Evolutionary conservation across 1,140 invertebrate species (phyloP), one percentile per base, ranked within the genome.

Genomic region (Drosophila nasuta): DNA sequence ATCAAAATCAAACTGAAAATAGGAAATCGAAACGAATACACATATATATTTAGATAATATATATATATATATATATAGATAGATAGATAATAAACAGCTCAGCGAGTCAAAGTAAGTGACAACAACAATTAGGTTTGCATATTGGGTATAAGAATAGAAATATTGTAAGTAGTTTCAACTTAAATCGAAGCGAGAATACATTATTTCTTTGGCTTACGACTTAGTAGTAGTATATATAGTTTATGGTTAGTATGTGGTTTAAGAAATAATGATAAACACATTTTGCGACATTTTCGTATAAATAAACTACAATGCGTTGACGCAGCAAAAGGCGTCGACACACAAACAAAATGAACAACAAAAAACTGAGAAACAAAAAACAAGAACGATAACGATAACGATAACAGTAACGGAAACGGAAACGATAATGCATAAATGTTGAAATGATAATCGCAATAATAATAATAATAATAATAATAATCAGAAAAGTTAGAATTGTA

Each of bases 401-500:
- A 76, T 41, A 73, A 82, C 28, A 6, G 35, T 58, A 70, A 52
- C 52, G 49, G 38, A 49, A 71, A 67, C 38, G 30, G 30, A 77
- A 81, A 81, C 71, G 62, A 76, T 30, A 68, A 82, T n/a, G n/a
- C 41, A 71, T 62, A 52, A 82, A 69, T 58, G 59, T 54, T 49
- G 48, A 67, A 79, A 77, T 72, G 64, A 83, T 58, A 72, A 82
- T 51, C 58, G 20, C 20, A 25, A 25, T 25, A 25, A 25, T 25
- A 79, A 25, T 25, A 25, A 25, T 25, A 79, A 77, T 58, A 72
- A 82, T 51, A 54, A 77, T 73, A 75, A 75, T 83, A 88, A 86
- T 85, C 79, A 83, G 85, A 72, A 86, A 71, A 72, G 79, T 81
- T 81, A 80, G 77, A 85, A 52, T 90, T 86, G 81, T 77, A 89